Evolutionary conservation across 64 coral and sea anemone genomes (phyloP), one percentile per base, ranked within the genome.

Genomic region (Porites lutea): DNA sequence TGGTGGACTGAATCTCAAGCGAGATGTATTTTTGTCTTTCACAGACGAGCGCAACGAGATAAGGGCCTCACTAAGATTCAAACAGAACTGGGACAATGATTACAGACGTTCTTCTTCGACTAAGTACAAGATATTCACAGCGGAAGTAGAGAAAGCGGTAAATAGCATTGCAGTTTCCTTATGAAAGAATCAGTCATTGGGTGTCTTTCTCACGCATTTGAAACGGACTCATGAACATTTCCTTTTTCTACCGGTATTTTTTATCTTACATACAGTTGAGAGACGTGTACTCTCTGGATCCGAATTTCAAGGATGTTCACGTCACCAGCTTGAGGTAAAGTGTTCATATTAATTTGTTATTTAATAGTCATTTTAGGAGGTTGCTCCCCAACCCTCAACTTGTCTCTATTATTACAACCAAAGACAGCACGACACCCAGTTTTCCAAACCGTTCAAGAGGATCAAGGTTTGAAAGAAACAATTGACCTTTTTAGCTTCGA

Each of bases 131-230:
- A 95, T 98, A 60, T 95, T 98, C 15, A 90, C 92, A 66, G 76
- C 93, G 44, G 96, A 98, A 65, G 90, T 95, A 9, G 91, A 95
- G 57, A 95, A 95, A 88, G 96, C 90, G 80, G 96, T 98, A 90
- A 37, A 78, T 86, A 58, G 10, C 23, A 37, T 51, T 14, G 13
- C 7, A 4, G 51, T 6, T 5, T 48, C 43, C 12, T 7, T 2
- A 22, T 89, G 3, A 62, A 45, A 19, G 12, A 7, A 57, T 12
- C 54, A 37, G 27, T 37, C 27, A 37, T 37, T 37, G 27, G 27
- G 27, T 37, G 27, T 1, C 27, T 37, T 37, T 37, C 27, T 37
- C 27, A 4, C 12, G 1, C 7, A 5, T 57, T 57, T 57, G 54
- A 11, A 55, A 57, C 12, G 54, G 3, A 9, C 12, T 57, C 54